phyloP scores from a whole-genome alignment of 2,888 invertebrate species.

The Drosophila atripex region DNA sequence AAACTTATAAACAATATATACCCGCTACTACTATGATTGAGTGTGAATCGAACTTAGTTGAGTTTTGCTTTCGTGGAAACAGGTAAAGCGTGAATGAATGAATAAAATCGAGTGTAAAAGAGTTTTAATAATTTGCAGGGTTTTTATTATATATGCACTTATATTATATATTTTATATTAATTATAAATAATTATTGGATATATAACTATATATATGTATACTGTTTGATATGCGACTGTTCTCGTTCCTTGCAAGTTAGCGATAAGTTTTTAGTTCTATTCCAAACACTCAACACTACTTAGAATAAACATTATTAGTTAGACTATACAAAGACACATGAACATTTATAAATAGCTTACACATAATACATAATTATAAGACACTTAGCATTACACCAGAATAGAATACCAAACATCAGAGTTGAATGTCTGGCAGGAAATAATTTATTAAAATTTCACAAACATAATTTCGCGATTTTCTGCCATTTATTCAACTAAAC shows the following conservation, averaged over 20 bases:
- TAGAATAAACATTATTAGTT: constrained; percentile 35
- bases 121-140: constrained; percentile 23
- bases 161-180: constrained; percentile 50
- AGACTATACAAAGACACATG: constrained; percentile 1
- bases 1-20: constrained; percentile 35
- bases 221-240: constrained; percentile 56
- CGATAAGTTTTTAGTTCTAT: constrained; percentile 35
- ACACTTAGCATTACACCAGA: constrained; percentile 34
- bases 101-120: constrained; percentile 26
- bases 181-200: constrained; percentile 18
- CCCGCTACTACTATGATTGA: constrained; percentile 34
- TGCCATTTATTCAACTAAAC: constrained; percentile 17
- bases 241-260: constrained; percentile 64
- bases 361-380: constrained; percentile 48
- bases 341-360: constrained; percentile 51
- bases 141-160: constrained; percentile 1
- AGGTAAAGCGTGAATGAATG: constrained; percentile 42
- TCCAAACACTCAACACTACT: constrained; percentile 28
- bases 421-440: constrained; percentile 11
- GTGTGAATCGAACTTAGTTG: constrained; percentile 26
- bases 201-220: constrained; percentile 21
- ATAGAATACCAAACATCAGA: neutral
- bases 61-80: constrained; percentile 42
- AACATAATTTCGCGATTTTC: neutral
- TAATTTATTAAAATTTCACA: neutral